Evolutionary conservation across 2,797 vertebrate species (phyloP).

Genomic region (Parauchenoglanis ngamensis): DNA sequence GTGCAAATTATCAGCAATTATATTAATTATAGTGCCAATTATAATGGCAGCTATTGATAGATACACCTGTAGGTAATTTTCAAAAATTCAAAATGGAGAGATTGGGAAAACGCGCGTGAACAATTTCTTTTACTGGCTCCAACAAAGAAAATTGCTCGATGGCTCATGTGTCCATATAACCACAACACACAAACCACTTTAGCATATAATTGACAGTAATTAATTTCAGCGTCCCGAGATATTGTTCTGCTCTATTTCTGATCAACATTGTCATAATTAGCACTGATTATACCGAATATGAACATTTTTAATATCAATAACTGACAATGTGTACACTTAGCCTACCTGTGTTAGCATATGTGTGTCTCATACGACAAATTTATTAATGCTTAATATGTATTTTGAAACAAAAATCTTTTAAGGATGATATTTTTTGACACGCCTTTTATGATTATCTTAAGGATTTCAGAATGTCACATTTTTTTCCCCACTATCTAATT

Average conservation of each 20-base stretch:
- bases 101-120: background rate
- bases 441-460: background rate
- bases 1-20: conserved; percentile 42
- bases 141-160: background rate
- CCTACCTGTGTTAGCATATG: background rate
- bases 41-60: conserved; percentile 24
- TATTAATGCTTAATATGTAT: background rate
- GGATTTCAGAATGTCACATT: background rate
- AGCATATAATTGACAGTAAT: conserved; percentile 43
- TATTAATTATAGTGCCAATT: conserved; percentile 39
- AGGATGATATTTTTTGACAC: background rate
- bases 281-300: conserved; percentile 24
- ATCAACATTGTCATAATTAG: conserved; percentile 37
- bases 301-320: background rate
- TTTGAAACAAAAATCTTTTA: background rate
- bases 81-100: background rate
- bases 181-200: conserved; percentile 32
- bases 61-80: conserved; percentile 36
- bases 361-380: background rate
- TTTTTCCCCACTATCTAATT: too few relatives aligned
- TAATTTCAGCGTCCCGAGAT: conserved; percentile 35
- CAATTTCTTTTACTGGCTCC: background rate
- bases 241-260: conserved; percentile 38
- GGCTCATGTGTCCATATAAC: conserved; percentile 22
- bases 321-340: background rate